phyloP scores from a whole-genome alignment of 1,140 invertebrate species.

The Drosophila auraria region DNA sequence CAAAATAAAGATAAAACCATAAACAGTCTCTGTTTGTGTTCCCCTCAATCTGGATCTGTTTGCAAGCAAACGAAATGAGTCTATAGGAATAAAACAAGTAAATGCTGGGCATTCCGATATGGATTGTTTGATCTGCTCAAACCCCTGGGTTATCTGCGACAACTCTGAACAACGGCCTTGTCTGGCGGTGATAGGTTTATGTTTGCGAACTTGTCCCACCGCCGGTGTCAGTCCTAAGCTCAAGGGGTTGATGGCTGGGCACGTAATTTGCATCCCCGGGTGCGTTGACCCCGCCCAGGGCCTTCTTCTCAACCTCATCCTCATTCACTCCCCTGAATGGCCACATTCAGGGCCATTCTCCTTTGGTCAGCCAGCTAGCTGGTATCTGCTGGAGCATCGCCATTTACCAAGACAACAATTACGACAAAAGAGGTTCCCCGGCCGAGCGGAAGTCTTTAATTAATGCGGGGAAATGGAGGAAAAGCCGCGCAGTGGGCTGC shows the following conservation, averaged over 20 bases:
- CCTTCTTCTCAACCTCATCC: not conserved
- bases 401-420: conserved; percentile 71
- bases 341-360: conserved; percentile 26
- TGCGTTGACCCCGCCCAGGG: conserved; percentile 45
- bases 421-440: conserved; percentile 69
- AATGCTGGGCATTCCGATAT: conserved; percentile 25
- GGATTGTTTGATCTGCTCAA: conserved; percentile 31
- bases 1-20: not conserved
- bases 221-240: conserved; percentile 22
- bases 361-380: conserved; percentile 14
- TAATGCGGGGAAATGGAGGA: conserved; percentile 51
- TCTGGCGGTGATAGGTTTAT: conserved; percentile 23
- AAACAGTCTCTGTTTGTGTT: not conserved
- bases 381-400: conserved; percentile 42
- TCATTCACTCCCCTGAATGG: conserved; percentile 1
- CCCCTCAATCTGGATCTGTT: not conserved
- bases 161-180: conserved; percentile 28
- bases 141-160: conserved; percentile 17
- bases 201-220: conserved; percentile 38
- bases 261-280: conserved; percentile 48
- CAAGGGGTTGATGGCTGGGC: conserved; percentile 46
- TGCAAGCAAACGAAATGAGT: conserved; percentile 2
- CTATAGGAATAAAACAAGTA: not conserved
- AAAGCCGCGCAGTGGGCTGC: conserved; percentile 10
- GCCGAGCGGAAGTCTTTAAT: conserved; percentile 76